phyloP scores from a whole-genome alignment of 2,888 invertebrate genomes.

The Macaria notata region DNA sequence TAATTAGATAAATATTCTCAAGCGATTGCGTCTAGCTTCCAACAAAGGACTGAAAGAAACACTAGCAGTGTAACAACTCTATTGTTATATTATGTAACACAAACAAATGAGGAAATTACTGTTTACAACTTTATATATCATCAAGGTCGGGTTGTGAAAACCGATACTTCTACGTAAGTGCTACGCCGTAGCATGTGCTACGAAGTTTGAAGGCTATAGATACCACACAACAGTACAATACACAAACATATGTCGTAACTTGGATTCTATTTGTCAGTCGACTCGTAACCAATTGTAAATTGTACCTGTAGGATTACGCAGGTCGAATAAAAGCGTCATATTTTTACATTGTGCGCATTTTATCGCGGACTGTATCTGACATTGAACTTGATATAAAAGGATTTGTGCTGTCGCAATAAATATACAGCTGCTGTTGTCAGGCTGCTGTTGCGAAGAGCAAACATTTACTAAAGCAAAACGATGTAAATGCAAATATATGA shows the following conservation, averaged over 20 bases:
- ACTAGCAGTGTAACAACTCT: constrained; percentile 2
- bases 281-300: constrained; percentile 22
- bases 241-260: neutral
- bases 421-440: constrained; percentile 14
- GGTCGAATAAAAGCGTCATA: constrained; percentile 22
- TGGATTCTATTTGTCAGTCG: neutral
- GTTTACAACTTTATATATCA: constrained; percentile 5
- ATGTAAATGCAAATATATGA: too few relatives aligned
- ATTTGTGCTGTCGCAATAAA: constrained; percentile 16
- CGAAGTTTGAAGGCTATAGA: constrained; percentile 14
- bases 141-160: constrained; percentile 19
- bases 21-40: too few relatives aligned
- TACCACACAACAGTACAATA: neutral
- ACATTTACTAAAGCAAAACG: too few relatives aligned
- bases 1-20: too few relatives aligned
- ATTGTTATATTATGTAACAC: constrained; percentile 14
- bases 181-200: constrained; percentile 29
- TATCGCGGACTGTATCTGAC: constrained; percentile 19
- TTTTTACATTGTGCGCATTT: constrained; percentile 24
- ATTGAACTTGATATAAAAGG: constrained; percentile 30
- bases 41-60: constrained; percentile 10
- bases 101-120: constrained; percentile 12
- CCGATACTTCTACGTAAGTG: constrained; percentile 24
- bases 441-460: constrained; percentile 11
- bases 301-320: constrained; percentile 17